Conservation (phyloP, 2,113 vertebrate genomes). For the Saccopteryx leptura region DNA sequence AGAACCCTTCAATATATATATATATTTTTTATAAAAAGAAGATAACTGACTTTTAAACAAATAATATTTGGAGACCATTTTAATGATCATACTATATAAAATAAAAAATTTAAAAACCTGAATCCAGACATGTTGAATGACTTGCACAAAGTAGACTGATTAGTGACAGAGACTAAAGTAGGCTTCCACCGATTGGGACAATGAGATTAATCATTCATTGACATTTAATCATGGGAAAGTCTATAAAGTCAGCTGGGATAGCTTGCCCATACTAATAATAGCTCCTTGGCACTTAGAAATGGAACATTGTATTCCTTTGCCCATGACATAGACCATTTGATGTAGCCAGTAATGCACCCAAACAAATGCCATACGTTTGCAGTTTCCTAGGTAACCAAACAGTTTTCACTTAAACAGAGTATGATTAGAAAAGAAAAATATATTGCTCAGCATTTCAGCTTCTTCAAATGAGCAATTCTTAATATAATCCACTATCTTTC, state of each 20-base stretch:
- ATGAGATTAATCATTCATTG: neutral
- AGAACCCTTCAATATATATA: no score
- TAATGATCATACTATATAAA: neutral
- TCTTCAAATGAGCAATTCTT: neutral
- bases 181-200: neutral
- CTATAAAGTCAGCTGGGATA: neutral
- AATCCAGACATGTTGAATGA: neutral
- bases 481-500: neutral
- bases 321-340: neutral
- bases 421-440: neutral
- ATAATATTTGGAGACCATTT: neutral
- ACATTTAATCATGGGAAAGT: neutral
- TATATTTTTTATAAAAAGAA: neutral
- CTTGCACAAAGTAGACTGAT: neutral
- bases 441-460: neutral
- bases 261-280: neutral
- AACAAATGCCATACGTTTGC: neutral
- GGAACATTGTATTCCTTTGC: neutral
- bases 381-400: conserved; percentile 58
- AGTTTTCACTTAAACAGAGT: conserved; percentile 16
- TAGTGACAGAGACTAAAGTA: neutral
- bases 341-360: neutral
- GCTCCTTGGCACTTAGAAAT: neutral
- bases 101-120: neutral
- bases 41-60: neutral